phyloP scores from a whole-genome alignment of 2,797 vertebrate species.

The Rhynchonycteris naso region DNA sequence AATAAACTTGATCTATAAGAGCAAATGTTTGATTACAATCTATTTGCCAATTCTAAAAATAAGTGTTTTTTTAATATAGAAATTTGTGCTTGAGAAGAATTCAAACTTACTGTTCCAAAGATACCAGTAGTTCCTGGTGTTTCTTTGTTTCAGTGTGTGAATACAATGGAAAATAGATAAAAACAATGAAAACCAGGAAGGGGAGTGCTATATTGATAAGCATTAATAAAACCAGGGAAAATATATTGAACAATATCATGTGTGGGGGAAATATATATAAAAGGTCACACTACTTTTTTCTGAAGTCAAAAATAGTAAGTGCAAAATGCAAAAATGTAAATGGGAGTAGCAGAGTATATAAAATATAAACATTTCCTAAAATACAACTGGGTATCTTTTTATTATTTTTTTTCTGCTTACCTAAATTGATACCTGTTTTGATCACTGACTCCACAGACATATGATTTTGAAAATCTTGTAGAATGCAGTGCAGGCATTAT shows the following conservation, averaged over 20 bases:
- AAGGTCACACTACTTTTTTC: background rate
- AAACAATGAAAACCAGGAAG: slow-evolving; percentile 24
- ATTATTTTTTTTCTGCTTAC: background rate
- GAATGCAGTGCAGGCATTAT: background rate
- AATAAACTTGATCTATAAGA: background rate
- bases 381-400: background rate
- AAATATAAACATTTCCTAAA: background rate
- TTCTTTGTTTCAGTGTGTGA: slow-evolving; percentile 30
- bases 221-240: slow-evolving; percentile 23
- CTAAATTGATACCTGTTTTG: background rate
- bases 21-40: background rate
- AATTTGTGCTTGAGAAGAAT: slow-evolving; percentile 33
- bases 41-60: background rate
- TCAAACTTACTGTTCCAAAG: background rate
- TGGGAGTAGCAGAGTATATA: background rate
- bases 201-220: background rate
- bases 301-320: background rate
- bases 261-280: background rate
- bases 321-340: background rate
- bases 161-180: background rate
- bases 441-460: background rate
- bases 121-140: background rate
- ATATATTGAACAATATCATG: background rate
- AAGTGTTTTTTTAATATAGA: background rate
- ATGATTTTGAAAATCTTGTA: background rate